Conservation (phyloP, 1,140 invertebrate genomes). For the Anthonomus grandis region DNA sequence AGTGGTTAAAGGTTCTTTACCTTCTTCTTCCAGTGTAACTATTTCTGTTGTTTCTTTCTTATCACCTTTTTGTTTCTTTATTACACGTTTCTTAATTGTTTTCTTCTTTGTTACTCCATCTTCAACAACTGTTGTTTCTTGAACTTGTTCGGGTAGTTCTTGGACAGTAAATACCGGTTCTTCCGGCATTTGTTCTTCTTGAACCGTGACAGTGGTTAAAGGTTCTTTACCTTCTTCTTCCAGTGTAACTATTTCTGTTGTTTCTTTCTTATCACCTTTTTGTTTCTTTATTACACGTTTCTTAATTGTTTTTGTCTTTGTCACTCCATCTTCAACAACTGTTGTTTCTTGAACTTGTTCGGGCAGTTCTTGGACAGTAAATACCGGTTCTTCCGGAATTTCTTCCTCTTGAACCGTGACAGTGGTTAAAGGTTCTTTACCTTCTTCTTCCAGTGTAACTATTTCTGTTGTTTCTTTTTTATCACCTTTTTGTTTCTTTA, state of each 20-base stretch:
- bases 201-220: slow-evolving; percentile 42
- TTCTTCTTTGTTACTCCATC: slow-evolving; percentile 37
- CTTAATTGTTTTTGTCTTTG: slow-evolving; percentile 45
- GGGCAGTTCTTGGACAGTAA: slow-evolving; percentile 38
- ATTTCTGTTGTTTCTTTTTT: slow-evolving; percentile 39
- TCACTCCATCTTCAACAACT: slow-evolving; percentile 33
- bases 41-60: slow-evolving; percentile 52
- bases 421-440: slow-evolving; percentile 45
- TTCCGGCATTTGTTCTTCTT: slow-evolving; percentile 42
- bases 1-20: slow-evolving; percentile 45
- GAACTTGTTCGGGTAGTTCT: slow-evolving; percentile 45
- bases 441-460: slow-evolving; percentile 41
- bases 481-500: slow-evolving; percentile 44
- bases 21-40: slow-evolving; percentile 52
- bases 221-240: slow-evolving; percentile 45
- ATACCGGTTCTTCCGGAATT: slow-evolving; percentile 34
- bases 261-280: slow-evolving; percentile 37
- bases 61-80: slow-evolving; percentile 45
- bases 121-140: slow-evolving; percentile 37
- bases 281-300: slow-evolving; percentile 46
- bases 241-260: slow-evolving; percentile 40
- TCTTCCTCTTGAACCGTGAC: slow-evolving; percentile 44
- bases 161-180: slow-evolving; percentile 27
- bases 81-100: slow-evolving; percentile 45
- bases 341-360: slow-evolving; percentile 42